These are phyloP conservation scores for Patella depressa DNA, from an alignment of 2,888 invertebrate genomes.

Conservation along the genomic window DNA sequence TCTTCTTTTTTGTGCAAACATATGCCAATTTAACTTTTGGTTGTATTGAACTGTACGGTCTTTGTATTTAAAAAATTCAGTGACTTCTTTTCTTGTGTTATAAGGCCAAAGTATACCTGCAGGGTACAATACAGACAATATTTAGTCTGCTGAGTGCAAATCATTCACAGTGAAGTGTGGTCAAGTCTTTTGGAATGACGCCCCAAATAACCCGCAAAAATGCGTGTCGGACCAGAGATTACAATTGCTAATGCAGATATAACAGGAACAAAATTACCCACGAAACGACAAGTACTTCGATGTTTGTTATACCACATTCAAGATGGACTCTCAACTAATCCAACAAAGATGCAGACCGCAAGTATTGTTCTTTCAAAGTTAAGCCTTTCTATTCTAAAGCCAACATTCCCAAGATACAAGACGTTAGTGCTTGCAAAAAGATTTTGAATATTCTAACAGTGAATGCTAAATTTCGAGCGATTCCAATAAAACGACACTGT, in stretches of 20 bases:
- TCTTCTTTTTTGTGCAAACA: too few relatives aligned
- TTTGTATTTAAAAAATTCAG: too few relatives aligned
- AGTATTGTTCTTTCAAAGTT: not conserved
- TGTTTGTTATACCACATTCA: not conserved
- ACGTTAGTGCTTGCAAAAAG: not conserved
- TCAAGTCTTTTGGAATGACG: too few relatives aligned
- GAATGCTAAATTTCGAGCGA: not conserved
- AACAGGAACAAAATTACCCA: not conserved
- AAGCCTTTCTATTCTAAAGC: not conserved
- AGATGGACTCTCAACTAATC: not conserved
- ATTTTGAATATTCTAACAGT: not conserved
- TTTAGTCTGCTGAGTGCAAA: too few relatives aligned
- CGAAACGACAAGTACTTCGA: not conserved
- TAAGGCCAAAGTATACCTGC: too few relatives aligned
- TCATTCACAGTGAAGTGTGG: too few relatives aligned
- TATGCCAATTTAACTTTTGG: too few relatives aligned
- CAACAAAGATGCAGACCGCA: not conserved
- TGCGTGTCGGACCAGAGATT: not conserved
- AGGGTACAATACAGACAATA: too few relatives aligned
- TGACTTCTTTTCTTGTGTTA: too few relatives aligned
- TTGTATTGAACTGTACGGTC: too few relatives aligned
- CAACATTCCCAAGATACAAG: not conserved
- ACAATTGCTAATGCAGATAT: not conserved
- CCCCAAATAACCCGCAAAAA: not conserved
- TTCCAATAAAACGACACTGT: not conserved